Percentiles rank a stretch among this genome's conserved stretches.
These are phyloP conservation scores for Nemapogon koenigi DNA, from an alignment of 2,888 invertebrate genomes.

Conservation along the genomic window DNA sequence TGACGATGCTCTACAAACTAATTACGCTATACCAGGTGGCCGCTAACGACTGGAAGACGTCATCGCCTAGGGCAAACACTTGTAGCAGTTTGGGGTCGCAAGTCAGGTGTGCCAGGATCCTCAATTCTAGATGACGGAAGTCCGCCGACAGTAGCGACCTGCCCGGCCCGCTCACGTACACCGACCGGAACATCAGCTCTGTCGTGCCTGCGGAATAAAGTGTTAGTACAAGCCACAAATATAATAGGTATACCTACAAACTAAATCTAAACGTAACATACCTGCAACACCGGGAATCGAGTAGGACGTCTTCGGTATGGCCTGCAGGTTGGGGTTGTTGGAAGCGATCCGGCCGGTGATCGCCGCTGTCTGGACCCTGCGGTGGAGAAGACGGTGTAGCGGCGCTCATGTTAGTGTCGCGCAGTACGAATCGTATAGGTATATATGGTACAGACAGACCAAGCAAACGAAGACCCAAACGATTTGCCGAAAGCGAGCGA, in stretches of 20 bases:
- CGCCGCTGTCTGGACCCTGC: conserved; percentile 51
- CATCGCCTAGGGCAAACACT: conserved; percentile 27
- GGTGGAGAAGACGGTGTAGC: too few species aligned
- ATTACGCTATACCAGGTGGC: conserved; percentile 39
- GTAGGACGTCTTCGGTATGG: conserved; percentile 50
- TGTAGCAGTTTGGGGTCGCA: conserved; percentile 29
- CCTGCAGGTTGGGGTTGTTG: conserved; percentile 54
- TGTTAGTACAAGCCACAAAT: conserved; percentile 18
- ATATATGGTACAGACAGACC: too few species aligned
- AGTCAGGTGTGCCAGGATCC: conserved; percentile 50
- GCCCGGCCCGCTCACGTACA: conserved; percentile 34
- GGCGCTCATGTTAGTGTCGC: too few species aligned
- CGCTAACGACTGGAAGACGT: conserved; percentile 46
- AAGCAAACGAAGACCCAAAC: too few species aligned
- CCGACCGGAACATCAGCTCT: conserved; percentile 31
- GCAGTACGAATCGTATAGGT: too few species aligned
- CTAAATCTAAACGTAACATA: conserved; percentile 23
- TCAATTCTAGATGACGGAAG: conserved; percentile 56
- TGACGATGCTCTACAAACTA: too few species aligned
- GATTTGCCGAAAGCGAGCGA: too few species aligned
- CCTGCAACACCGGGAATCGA: too few species aligned
- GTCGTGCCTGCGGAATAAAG: conserved; percentile 1
- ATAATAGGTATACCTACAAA: neutral
- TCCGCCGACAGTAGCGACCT: conserved; percentile 44
- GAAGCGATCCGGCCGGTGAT: conserved; percentile 55